phyloP scores from a whole-genome alignment of 2,113 vertebrate genomes.

The Tenrec ecaudatus region DNA sequence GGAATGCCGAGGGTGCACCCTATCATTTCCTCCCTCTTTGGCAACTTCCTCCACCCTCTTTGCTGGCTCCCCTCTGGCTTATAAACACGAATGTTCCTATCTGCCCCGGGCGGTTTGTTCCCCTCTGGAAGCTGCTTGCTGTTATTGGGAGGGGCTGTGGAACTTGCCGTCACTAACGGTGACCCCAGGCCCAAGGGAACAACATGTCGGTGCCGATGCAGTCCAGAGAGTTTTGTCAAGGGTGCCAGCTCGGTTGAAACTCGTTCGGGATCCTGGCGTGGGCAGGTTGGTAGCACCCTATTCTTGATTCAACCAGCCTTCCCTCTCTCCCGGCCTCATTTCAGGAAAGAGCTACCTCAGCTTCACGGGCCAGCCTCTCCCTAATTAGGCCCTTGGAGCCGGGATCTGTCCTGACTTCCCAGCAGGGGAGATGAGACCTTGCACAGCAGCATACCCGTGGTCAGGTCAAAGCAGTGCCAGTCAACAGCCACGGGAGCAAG shows the following conservation, averaged over 20 bases:
- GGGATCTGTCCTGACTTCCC: neutral
- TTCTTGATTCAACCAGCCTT: neutral
- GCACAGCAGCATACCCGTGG: neutral
- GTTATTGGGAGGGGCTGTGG: neutral
- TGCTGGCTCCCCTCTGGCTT: neutral
- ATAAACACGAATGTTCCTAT: neutral
- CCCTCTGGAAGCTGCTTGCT: neutral
- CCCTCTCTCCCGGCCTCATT: neutral
- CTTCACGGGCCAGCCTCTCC: neutral
- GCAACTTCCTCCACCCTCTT: neutral
- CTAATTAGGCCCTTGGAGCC: rapidly evolving
- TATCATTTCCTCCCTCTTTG: neutral
- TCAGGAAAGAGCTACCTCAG: neutral
- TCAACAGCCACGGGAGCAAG: neutral
- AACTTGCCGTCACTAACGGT: neutral
- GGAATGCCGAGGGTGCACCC: neutral
- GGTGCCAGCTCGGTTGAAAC: neutral
- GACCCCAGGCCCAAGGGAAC: neutral
- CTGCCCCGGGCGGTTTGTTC: neutral
- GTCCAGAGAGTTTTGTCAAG: neutral
- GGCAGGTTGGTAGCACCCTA: neutral
- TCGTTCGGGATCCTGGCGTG: neutral
- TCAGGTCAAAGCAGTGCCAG: neutral
- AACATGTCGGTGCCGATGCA: neutral
- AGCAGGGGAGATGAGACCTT: neutral